phyloP scores from a whole-genome alignment of 2,797 vertebrate genomes.

The Thunnus albacares region DNA sequence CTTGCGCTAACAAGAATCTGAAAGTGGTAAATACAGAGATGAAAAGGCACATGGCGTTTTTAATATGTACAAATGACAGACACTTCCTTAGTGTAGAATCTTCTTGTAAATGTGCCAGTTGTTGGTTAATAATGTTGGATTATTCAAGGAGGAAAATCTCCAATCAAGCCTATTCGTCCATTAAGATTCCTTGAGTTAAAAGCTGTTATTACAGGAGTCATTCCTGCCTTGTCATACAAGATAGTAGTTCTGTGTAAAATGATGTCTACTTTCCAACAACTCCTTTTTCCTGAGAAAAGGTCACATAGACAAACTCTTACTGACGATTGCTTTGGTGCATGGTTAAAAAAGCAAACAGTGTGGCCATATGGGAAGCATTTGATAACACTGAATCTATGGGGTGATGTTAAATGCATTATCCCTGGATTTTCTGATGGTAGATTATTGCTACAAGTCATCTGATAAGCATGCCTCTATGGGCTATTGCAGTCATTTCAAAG shows the following conservation, averaged over 20 bases:
- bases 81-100: slow-evolving; percentile 1
- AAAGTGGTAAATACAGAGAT: not conserved
- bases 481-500: slow-evolving; percentile 64
- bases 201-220: not conserved
- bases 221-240: slow-evolving; percentile 22
- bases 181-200: slow-evolving; percentile 1
- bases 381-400: slow-evolving; percentile 57
- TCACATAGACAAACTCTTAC: not conserved
- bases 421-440: slow-evolving; percentile 68
- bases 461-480: slow-evolving; percentile 71
- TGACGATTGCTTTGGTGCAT: slow-evolving; percentile 28
- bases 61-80: not conserved
- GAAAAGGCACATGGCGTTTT: not conserved
- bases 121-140: not conserved
- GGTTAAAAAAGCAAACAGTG: slow-evolving; percentile 38
- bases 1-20: too few species aligned
- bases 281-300: slow-evolving; percentile 1
- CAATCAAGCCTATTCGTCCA: not conserved
- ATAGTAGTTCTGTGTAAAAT: slow-evolving; percentile 26
- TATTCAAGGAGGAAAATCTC: slow-evolving; percentile 22
- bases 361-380: slow-evolving; percentile 66
- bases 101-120: not conserved
- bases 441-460: slow-evolving; percentile 76
- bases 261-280: slow-evolving; percentile 28
- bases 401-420: slow-evolving; percentile 71